A percentile compares a stretch with the other conserved stretches of the same genome.
phyloP scores from a whole-genome alignment of 2,113 vertebrate genomes.

The Oxygymnocypris stewartii region DNA sequence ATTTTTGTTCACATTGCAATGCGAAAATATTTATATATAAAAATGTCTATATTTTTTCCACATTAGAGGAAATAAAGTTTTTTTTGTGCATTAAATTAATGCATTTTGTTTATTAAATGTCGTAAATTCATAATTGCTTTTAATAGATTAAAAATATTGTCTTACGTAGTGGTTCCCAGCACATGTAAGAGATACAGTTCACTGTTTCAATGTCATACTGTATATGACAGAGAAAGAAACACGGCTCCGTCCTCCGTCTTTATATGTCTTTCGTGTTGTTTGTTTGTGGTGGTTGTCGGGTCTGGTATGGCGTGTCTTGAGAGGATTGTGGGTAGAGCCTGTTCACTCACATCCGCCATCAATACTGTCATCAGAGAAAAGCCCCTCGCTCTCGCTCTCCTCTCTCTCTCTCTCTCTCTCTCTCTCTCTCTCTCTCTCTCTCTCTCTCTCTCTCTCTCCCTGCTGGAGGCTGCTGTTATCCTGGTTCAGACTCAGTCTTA shows the following conservation, averaged over 20 bases:
- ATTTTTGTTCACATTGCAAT: no score
- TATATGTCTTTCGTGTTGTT: not conserved
- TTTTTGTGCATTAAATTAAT: no score
- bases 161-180: not conserved
- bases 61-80: no score
- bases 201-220: not conserved
- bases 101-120: no score
- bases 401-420: no score
- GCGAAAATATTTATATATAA: no score
- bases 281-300: not conserved
- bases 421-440: not conserved
- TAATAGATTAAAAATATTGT: not conserved
- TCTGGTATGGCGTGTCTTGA: slow-evolving; percentile 3
- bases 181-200: not conserved
- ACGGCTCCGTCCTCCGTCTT: not conserved
- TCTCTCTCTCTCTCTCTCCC: not conserved
- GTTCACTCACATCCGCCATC: slow-evolving; percentile 35
- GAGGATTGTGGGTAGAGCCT: slow-evolving; percentile 30
- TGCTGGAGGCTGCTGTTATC: slow-evolving; percentile 23
- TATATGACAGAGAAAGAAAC: not conserved
- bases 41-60: no score
- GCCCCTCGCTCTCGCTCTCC: not conserved
- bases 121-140: not conserved
- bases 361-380: slow-evolving; percentile 38
- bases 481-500: slow-evolving; percentile 27